phyloP scores from a whole-genome alignment of 1,140 invertebrate species.

The Drosophila micromelanica region DNA sequence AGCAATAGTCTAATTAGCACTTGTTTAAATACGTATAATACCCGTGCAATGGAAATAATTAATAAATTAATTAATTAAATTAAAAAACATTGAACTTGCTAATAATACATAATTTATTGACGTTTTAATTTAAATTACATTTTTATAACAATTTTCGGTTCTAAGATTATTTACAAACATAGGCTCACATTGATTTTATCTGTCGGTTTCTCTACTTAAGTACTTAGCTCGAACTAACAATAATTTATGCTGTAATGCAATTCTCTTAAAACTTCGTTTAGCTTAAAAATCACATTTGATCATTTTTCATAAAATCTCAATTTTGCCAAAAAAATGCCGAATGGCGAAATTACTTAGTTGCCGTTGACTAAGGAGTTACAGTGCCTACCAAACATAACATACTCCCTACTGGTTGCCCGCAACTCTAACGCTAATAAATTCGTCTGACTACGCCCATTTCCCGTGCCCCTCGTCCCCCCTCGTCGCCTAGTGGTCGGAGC shows the following conservation, averaged over 20 bases:
- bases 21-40: too few species aligned
- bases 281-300: slow-evolving; percentile 80
- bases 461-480: not conserved
- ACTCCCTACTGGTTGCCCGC: slow-evolving; percentile 29
- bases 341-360: slow-evolving; percentile 20
- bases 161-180: slow-evolving; percentile 80
- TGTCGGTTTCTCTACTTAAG: slow-evolving; percentile 48
- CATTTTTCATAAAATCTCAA: slow-evolving; percentile 63
- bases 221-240: slow-evolving; percentile 58
- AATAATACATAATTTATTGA: slow-evolving; percentile 83
- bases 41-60: not conserved
- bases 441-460: slow-evolving; percentile 52
- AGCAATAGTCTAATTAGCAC: too few species aligned
- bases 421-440: slow-evolving; percentile 82
- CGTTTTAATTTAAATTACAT: slow-evolving; percentile 79
- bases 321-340: slow-evolving; percentile 21
- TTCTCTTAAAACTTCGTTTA: slow-evolving; percentile 75
- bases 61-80: too few species aligned
- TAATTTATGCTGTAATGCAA: slow-evolving; percentile 50
- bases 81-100: slow-evolving; percentile 81
- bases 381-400: slow-evolving; percentile 23
- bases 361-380: slow-evolving; percentile 45
- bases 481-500: slow-evolving; percentile 67
- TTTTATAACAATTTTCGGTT: slow-evolving; percentile 72
- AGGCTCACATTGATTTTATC: slow-evolving; percentile 58